Percentiles rank a stretch among this genome's conserved stretches.
Conservation (phyloP, 2,797 vertebrate genomes). For the Danio jaintianensis region DNA sequence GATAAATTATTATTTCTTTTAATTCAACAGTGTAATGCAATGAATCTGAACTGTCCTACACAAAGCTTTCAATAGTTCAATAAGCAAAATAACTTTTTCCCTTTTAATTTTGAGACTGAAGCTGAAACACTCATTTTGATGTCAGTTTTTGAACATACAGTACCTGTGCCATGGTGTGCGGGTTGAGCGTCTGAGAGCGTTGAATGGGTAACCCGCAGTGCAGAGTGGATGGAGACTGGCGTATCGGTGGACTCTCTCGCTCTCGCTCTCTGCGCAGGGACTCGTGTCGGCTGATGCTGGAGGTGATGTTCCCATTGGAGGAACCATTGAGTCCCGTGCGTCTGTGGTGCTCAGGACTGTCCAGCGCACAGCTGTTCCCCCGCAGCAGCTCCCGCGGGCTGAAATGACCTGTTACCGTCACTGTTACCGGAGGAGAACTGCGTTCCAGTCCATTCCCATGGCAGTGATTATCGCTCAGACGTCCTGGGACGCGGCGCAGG, state of each 20-base stretch:
- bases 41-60: not conserved
- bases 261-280: constrained; percentile 89
- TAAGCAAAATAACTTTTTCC: not conserved
- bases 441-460: constrained; percentile 90
- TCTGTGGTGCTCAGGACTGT: constrained; percentile 90
- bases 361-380: constrained; percentile 81
- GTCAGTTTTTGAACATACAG: constrained; percentile 12
- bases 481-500: constrained; percentile 87
- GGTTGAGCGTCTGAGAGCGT: constrained; percentile 77
- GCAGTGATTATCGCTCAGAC: constrained; percentile 87
- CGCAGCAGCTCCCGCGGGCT: constrained; percentile 91
- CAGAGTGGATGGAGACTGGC: constrained; percentile 91
- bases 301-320: constrained; percentile 84
- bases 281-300: constrained; percentile 91
- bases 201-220: constrained; percentile 84
- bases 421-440: constrained; percentile 85
- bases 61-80: not conserved
- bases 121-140: not conserved
- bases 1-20: not conserved
- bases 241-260: constrained; percentile 90
- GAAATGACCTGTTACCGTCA: constrained; percentile 86
- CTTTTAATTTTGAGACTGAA: not conserved
- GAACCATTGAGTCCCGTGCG: constrained; percentile 74
- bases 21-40: not conserved
- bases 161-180: constrained; percentile 93